Base-by-base conservation (phyloP, 1,140 invertebrate species). In the Bombus huntii region DNA sequence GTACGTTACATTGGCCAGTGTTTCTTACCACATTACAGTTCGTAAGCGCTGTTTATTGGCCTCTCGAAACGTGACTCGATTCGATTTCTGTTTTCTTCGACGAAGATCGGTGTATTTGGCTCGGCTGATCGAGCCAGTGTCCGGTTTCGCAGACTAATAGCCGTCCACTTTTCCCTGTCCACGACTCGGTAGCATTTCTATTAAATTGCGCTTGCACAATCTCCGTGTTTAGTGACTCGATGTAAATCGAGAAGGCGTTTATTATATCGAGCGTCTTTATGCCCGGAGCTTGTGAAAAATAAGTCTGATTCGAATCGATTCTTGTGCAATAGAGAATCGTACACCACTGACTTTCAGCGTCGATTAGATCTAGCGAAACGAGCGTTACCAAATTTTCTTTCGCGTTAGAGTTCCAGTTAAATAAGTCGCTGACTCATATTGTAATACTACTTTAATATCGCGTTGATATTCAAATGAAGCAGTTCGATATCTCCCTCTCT, bases 61-160 rank as follows among this genome's bases (percentile, higher is more conserved):
- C 62, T 6, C 37, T 47, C 18, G 34, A 84, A 88, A 88, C 87
- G 70, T 83, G 79, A 87, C 81, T 85, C 74, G 79, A 13, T 83
- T 87, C 28, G 79, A 83, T 53, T 62, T 86, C 66, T 59, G 53
- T 62, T 82, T 82, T 77, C 76, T 62, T 80, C 47, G 59, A 37
- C 85, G 47, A 83, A 62, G 53, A 87, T 87, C 78, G 59, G 37
- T 22, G 74, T 53, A 13, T 70, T 39, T 28, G 47, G 22, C 57
- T 34, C 79, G 68, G 83, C 62, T 42, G 80, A 87, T 87, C 70
- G 73, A 78, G 42, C 59, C 70, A 83, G 66, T 77, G 75, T 76
- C 65, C 76, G 59, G 68, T 88, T 78, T 83, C 74, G 53, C 25
- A 18, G 62, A 34, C 70, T 71, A 73, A 57, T 77, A 66, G 75